Conservation (phyloP, 1,140 invertebrate species). For the Prorops nasuta region DNA sequence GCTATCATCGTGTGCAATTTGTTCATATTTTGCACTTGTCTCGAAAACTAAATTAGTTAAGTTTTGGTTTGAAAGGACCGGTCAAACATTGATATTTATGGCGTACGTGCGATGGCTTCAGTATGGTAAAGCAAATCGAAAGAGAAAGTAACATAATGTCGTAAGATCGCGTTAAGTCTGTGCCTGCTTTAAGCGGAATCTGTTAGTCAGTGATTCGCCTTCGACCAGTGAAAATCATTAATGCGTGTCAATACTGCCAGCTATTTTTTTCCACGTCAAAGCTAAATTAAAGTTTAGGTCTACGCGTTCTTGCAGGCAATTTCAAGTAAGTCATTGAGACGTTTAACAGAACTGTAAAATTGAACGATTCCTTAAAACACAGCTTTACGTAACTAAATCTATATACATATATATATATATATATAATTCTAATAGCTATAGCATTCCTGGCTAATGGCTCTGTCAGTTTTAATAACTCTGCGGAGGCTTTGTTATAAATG, state of each 20-base stretch:
- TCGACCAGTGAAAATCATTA: neutral
- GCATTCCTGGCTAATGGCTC: too few species aligned
- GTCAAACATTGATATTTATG: neutral
- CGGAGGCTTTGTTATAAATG: too few species aligned
- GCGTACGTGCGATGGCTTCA: neutral
- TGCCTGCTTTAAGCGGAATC: neutral
- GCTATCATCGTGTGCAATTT: too few species aligned
- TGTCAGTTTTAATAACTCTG: too few species aligned
- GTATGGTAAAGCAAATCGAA: constrained; percentile 15
- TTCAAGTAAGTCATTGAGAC: neutral
- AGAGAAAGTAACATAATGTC: constrained; percentile 36
- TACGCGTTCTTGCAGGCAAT: too few species aligned
- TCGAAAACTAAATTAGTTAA: too few species aligned
- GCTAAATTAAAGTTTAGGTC: neutral
- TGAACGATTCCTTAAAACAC: neutral
- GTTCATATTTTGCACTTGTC: too few species aligned
- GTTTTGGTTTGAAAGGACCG: too few species aligned
- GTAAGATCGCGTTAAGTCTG: constrained; percentile 22
- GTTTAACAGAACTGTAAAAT: neutral
- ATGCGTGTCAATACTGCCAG: neutral
- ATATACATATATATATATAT: neutral
- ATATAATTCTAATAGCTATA: too few species aligned
- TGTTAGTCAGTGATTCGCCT: constrained; percentile 14
- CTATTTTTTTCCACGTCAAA: neutral
- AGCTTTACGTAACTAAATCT: neutral